phyloP scores from a whole-genome alignment of 1,140 invertebrate genomes.

The Drosophila melanogaster region Release_6_plus_ISO1_MT NT_037436.4:6394001-6394500 shows the following conservation, averaged over 20 bases:
- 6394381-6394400: constrained; percentile 7
- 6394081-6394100: constrained; percentile 7
- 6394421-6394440: neutral
- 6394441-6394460: too few relatives aligned
- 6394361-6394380: constrained; percentile 64
- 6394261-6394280: constrained; percentile 43
- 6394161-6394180: constrained; percentile 51
- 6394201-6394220: constrained; percentile 33
- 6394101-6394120: neutral
- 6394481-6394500: too few relatives aligned
- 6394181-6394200: constrained; percentile 67
- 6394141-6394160: constrained; percentile 69
- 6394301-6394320: constrained; percentile 58
- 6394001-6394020: constrained; percentile 53
- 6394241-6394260: constrained; percentile 79
- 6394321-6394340: constrained; percentile 81
- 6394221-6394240: constrained; percentile 62
- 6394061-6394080: constrained; percentile 80
- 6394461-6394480: too few relatives aligned
- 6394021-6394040: constrained; percentile 83
- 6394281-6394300: constrained; percentile 46
- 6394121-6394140: constrained; percentile 26
- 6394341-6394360: constrained; percentile 72
- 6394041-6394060: constrained; percentile 83
- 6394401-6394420: constrained; percentile 13